Evolutionary conservation across 2,113 vertebrate genomes (phyloP).

Genomic region (Ia io): DNA sequence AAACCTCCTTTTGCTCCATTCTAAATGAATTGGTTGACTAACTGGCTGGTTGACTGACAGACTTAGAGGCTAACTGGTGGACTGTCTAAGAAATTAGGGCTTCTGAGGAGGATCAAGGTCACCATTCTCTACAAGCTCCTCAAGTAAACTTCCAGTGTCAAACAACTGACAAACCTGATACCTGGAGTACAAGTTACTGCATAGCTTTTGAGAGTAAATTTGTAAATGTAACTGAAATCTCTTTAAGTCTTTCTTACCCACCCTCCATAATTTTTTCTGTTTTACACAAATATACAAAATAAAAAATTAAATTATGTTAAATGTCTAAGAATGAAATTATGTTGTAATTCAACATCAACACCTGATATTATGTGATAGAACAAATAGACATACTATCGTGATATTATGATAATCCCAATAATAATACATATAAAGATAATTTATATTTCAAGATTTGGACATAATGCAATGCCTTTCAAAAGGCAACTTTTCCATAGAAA

Average conservation of each 20-base stretch:
- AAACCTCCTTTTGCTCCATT: background rate
- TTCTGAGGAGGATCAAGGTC: background rate
- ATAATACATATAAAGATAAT: background rate
- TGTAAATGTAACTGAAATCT: background rate
- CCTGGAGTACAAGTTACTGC: background rate
- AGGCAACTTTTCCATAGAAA: background rate
- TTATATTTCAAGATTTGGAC: background rate
- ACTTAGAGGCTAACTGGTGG: background rate
- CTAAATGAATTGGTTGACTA: background rate
- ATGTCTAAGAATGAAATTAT: background rate
- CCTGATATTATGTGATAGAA: background rate
- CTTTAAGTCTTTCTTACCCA: background rate
- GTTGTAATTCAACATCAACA: background rate
- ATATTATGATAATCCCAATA: background rate
- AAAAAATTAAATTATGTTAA: background rate
- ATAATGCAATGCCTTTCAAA: background rate
- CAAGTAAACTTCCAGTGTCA: background rate
- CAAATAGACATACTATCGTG: background rate
- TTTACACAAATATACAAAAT: background rate
- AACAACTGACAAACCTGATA: background rate
- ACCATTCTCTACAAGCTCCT: background rate
- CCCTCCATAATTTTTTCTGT: background rate
- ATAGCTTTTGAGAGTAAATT: background rate
- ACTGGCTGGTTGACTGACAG: background rate
- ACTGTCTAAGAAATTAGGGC: background rate